Percentiles rank a stretch among this genome's conserved stretches.
These are phyloP conservation scores for Drosophila subpulchrella DNA, from an alignment of 1,140 invertebrate species.

Conservation along the genomic window DNA sequence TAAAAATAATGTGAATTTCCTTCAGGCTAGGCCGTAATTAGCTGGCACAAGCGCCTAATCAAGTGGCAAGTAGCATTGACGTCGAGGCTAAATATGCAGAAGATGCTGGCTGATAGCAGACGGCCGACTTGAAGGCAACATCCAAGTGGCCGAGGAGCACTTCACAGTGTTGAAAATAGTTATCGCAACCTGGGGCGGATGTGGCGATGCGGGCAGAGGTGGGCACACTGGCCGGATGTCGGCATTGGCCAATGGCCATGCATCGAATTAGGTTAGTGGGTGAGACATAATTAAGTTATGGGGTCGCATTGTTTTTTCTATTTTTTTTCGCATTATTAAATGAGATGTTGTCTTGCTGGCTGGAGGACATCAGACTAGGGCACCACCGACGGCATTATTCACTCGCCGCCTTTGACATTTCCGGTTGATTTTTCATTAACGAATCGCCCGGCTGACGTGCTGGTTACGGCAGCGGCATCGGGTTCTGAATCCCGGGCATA, in stretches of 20 bases:
- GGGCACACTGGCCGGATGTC: slow-evolving; percentile 37
- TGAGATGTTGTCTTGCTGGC: slow-evolving; percentile 50
- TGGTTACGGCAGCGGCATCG: slow-evolving; percentile 21
- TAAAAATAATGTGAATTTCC: slow-evolving; percentile 62
- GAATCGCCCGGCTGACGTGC: slow-evolving; percentile 27
- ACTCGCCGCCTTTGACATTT: slow-evolving; percentile 29
- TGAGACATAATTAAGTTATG: slow-evolving; percentile 81
- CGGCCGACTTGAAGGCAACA: slow-evolving; percentile 59
- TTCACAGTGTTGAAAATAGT: slow-evolving; percentile 48
- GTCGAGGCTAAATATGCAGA: slow-evolving; percentile 46
- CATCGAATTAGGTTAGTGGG: slow-evolving; percentile 77
- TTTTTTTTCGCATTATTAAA: slow-evolving; percentile 60
- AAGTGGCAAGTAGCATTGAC: slow-evolving; percentile 80
- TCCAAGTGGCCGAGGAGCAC: slow-evolving; percentile 46
- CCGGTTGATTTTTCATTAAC: slow-evolving; percentile 73
- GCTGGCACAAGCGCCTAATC: slow-evolving; percentile 63
- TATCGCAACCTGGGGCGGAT: slow-evolving; percentile 47
- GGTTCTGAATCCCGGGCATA: slow-evolving; percentile 23
- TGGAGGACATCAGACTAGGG: slow-evolving; percentile 23
- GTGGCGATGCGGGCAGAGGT: background rate
- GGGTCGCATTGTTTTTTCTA: slow-evolving; percentile 54
- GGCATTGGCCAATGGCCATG: slow-evolving; percentile 45
- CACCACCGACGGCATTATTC: slow-evolving; percentile 15
- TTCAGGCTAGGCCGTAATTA: slow-evolving; percentile 51
- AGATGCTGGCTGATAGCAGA: slow-evolving; percentile 49